These are phyloP conservation scores for Temnothorax curvispinosus DNA, from an alignment of 1,140 invertebrate species.

Conservation along the genomic window DNA sequence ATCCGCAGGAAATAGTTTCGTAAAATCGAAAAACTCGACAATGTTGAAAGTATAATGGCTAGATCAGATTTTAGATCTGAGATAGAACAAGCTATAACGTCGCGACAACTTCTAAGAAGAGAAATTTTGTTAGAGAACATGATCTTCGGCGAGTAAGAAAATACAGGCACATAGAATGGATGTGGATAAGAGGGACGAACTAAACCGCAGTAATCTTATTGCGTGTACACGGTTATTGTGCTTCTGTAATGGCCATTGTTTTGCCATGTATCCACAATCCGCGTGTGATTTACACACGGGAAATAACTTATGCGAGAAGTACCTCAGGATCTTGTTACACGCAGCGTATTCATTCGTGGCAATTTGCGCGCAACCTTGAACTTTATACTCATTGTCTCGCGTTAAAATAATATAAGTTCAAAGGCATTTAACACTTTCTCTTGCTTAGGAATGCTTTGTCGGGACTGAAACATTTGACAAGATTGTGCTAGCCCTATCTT, in stretches of 20 bases:
- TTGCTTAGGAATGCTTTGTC: no score
- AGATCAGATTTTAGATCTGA: slow-evolving; percentile 22
- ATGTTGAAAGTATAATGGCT: slow-evolving; percentile 21
- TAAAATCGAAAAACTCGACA: background rate
- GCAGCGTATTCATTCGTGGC: slow-evolving; percentile 22
- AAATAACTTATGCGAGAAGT: slow-evolving; percentile 69
- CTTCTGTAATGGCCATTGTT: slow-evolving; percentile 42
- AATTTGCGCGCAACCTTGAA: slow-evolving; percentile 3
- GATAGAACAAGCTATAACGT: slow-evolving; percentile 20
- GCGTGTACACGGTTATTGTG: slow-evolving; percentile 32
- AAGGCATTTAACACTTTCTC: no score
- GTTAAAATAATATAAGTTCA: background rate
- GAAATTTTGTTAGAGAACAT: slow-evolving; percentile 10
- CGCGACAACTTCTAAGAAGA: background rate
- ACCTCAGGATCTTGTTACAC: slow-evolving; percentile 72
- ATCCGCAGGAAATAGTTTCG: background rate
- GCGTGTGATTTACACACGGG: slow-evolving; percentile 47
- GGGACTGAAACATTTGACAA: no score
- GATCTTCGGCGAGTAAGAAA: slow-evolving; percentile 15
- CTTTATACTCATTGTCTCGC: background rate
- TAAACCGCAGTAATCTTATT: slow-evolving; percentile 70
- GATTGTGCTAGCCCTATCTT: background rate
- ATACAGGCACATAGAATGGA: background rate
- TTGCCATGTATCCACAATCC: slow-evolving; percentile 23
- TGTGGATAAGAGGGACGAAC: slow-evolving; percentile 60